Evolutionary conservation across 2,888 invertebrate species (phyloP), one percentile per base, ranked within the genome.

Genomic region (Dicranocentrus wangi): DNA sequence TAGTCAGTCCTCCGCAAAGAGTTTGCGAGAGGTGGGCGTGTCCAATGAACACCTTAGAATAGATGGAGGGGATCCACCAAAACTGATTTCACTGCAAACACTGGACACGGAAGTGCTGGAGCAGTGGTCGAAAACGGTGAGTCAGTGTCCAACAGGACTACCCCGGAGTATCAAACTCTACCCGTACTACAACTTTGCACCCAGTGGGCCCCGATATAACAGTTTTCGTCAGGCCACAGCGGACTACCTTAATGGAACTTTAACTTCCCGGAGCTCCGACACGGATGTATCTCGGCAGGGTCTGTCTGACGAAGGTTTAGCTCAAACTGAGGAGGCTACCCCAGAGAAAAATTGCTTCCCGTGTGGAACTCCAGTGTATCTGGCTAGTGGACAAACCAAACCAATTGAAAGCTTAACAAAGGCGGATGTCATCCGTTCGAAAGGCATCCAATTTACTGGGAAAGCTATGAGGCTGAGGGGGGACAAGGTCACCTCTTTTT

Each of bases 301-400:
- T n/a, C n/a, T n/a, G n/a, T n/a, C n/a, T n/a, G n/a, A n/a, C n/a
- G n/a, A n/a, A n/a, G n/a, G n/a, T n/a, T n/a, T n/a, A n/a, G 39
- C 13, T 39, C 5, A 39, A 39, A 17, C 19, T 51, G 19, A 51
- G 19, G 19, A 51, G 17, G 19, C 51, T n/a, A 39, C 5, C 7
- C n/a, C n/a, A n/a, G 8, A 15, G 17, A 19, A 1, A 15, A 21
- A 23, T 8, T 80, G 72, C 47, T 73, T 73, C 28, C 80, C 73
- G 27, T 17, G 27, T 60, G 43, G 55, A 19, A 73, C 80, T 10
- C 0, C 23, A 7, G 53, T 73, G 2, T 19, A 27, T 3, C 10
- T 39, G 13, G n/a, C 13, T 19, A 27, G 7, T 43, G 80, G 68
- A 15, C 8, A 3, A 5, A 55, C 10, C 17, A 43, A 19, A 5